phyloP scores from a whole-genome alignment of 2,113 vertebrate genomes.

The Amphiprion percula region DNA sequence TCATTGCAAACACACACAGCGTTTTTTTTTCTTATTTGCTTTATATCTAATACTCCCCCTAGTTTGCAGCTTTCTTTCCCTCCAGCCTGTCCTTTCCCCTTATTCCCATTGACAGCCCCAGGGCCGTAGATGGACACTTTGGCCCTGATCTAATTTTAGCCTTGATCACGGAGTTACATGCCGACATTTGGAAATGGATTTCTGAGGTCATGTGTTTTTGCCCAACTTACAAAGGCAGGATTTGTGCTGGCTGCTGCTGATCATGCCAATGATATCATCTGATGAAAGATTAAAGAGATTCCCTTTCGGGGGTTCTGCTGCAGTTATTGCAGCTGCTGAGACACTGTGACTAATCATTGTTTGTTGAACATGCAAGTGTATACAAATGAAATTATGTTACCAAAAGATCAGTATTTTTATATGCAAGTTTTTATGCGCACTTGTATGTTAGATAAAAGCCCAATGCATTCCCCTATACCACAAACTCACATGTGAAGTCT shows the following conservation, averaged over 20 bases:
- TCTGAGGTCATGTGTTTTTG: constrained; percentile 35
- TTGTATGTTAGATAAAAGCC: too few relatives aligned
- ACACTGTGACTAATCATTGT: neutral
- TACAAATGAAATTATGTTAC: neutral
- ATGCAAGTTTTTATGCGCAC: neutral
- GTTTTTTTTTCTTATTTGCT: constrained; percentile 1
- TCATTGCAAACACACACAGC: constrained; percentile 23
- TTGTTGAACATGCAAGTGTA: neutral
- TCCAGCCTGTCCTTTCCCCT: neutral
- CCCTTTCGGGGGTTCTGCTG: neutral
- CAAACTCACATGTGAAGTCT: neutral
- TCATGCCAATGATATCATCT: constrained; percentile 39
- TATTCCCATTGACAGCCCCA: constrained; percentile 7
- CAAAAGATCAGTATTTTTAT: neutral
- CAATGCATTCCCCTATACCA: neutral
- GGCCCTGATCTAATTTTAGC: constrained; percentile 58
- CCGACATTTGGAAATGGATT: constrained; percentile 26
- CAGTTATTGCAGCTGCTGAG: constrained; percentile 1
- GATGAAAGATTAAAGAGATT: constrained; percentile 25
- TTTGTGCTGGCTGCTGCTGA: constrained; percentile 31
- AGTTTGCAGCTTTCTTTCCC: neutral
- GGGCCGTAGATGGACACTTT: constrained; percentile 58
- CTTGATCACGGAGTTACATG: constrained; percentile 39
- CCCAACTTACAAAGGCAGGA: constrained; percentile 34
- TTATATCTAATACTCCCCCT: neutral